phyloP scores from a whole-genome alignment of 23 tunicate species.

The Aplidium turbinatum region DNA sequence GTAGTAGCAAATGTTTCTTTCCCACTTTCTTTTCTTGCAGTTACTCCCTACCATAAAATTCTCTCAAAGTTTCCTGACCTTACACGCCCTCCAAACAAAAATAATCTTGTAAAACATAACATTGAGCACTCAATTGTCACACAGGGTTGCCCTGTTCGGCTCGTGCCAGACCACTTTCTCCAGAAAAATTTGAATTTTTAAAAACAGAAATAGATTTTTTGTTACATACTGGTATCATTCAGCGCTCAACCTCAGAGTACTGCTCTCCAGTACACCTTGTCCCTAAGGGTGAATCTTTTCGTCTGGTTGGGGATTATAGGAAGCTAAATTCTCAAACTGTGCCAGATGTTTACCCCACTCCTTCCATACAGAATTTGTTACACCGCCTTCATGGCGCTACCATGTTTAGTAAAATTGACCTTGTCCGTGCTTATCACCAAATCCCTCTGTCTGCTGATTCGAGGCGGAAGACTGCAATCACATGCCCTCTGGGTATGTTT shows the following conservation, averaged over 20 bases:
- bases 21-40: background rate
- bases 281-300: background rate
- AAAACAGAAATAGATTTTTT: background rate
- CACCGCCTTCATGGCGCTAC: constrained; percentile 15
- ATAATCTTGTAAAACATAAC: constrained; percentile 6
- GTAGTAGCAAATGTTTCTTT: background rate
- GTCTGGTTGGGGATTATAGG: constrained; percentile 28
- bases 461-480: constrained; percentile 23
- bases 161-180: background rate
- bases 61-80: constrained; percentile 2
- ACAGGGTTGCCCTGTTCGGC: constrained; percentile 5
- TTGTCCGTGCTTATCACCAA: constrained; percentile 29
- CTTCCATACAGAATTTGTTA: constrained; percentile 1
- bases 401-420: constrained; percentile 29
- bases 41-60: background rate
- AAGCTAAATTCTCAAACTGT: constrained; percentile 9
- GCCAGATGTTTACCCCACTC: constrained; percentile 25
- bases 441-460: constrained; percentile 16
- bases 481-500: background rate
- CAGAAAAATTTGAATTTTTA: background rate
- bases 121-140: constrained; percentile 25
- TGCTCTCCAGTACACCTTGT: constrained; percentile 18
- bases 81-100: background rate
- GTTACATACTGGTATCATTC: background rate
- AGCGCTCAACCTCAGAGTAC: background rate